Conservation (phyloP, 2,888 invertebrate species). For the Philaethria dido region DNA sequence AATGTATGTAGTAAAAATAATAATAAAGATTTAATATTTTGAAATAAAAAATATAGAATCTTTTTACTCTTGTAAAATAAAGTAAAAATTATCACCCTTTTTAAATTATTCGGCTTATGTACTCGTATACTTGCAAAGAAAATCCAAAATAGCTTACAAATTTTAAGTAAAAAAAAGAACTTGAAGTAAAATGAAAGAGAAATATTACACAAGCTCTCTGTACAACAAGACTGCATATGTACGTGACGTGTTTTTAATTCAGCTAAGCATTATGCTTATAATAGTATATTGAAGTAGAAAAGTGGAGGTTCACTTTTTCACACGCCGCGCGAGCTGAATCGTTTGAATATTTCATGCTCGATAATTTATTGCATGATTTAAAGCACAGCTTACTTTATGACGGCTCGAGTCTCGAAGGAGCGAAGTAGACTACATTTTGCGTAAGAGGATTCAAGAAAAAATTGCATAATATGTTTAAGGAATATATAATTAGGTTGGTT, state of each 20-base stretch:
- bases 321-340: constrained; percentile 42
- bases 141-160: background rate
- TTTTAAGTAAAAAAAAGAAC: background rate
- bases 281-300: constrained; percentile 34
- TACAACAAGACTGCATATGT: background rate
- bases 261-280: constrained; percentile 28
- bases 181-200: background rate
- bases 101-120: no score
- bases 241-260: constrained; percentile 21
- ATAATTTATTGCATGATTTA: constrained; percentile 81
- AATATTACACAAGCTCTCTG: background rate
- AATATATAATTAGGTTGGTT: constrained; percentile 1
- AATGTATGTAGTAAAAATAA: no score
- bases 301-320: constrained; percentile 37
- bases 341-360: constrained; percentile 72
- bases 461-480: background rate
- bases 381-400: constrained; percentile 49
- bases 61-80: no score
- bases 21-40: no score
- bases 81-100: no score
- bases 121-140: background rate
- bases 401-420: constrained; percentile 25
- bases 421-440: constrained; percentile 16
- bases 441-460: constrained; percentile 15
- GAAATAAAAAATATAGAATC: no score